Evolutionary conservation across 2,888 invertebrate species (phyloP).

Genomic region (Hecatera dysodea): DNA sequence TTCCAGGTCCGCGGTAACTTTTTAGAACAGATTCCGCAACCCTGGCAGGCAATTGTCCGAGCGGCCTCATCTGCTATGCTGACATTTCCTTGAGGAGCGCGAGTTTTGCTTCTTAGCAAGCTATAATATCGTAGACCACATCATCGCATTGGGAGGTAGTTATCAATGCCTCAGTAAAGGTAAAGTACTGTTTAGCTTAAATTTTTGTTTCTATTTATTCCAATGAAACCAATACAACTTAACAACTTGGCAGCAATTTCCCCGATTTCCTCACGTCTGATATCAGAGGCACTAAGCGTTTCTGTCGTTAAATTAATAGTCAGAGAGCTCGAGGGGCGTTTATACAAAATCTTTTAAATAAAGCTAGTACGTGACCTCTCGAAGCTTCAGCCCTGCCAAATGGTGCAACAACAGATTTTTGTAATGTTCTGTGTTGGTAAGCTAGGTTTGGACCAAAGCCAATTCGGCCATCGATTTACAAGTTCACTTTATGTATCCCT

Average conservation of each 20-base stretch:
- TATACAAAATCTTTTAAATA: slow-evolving; percentile 87
- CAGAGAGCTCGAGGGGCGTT: slow-evolving; percentile 79
- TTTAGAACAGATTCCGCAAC: too few relatives aligned
- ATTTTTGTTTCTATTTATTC: neutral
- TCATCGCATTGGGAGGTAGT: neutral
- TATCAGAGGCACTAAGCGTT: slow-evolving; percentile 76
- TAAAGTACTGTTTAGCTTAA: neutral
- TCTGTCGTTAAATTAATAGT: slow-evolving; percentile 83
- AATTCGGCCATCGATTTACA: slow-evolving; percentile 90
- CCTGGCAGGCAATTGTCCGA: too few relatives aligned
- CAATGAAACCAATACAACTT: slow-evolving; percentile 32
- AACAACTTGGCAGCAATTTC: slow-evolving; percentile 56
- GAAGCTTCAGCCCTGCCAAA: slow-evolving; percentile 82
- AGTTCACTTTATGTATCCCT: slow-evolving; percentile 85
- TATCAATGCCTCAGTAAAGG: neutral
- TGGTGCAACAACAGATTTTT: slow-evolving; percentile 89
- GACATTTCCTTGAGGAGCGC: too few relatives aligned
- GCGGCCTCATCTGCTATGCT: too few relatives aligned
- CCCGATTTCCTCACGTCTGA: slow-evolving; percentile 73
- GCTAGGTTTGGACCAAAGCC: slow-evolving; percentile 85
- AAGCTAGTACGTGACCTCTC: slow-evolving; percentile 84
- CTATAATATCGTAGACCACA: neutral
- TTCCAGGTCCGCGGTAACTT: too few relatives aligned
- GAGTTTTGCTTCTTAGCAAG: neutral
- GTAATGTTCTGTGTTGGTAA: slow-evolving; percentile 89